These are phyloP conservation scores for Ophiothrix spiculata DNA, from an alignment of 35 echinoderm and acorn worm genomes.

Conservation along the genomic window DNA sequence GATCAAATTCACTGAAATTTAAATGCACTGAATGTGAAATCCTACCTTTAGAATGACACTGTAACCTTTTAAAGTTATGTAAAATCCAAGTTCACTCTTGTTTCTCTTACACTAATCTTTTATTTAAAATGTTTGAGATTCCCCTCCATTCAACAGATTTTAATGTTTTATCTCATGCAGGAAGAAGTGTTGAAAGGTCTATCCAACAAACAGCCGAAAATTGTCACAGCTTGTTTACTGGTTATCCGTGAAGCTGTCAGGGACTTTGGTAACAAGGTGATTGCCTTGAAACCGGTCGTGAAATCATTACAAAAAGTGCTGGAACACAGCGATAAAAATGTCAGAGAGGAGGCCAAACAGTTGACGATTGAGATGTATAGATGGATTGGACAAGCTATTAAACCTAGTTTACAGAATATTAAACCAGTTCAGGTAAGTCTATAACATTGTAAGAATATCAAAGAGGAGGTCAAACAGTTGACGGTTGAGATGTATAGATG, in stretches of 20 bases:
- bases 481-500: slow-evolving; percentile 76
- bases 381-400: slow-evolving; percentile 85
- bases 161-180: slow-evolving; percentile 58
- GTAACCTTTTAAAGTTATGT: too few species aligned
- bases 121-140: too few species aligned
- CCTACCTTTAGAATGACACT: too few species aligned
- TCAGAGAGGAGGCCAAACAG: slow-evolving; percentile 80
- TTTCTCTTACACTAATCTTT: too few species aligned
- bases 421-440: slow-evolving; percentile 84
- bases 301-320: slow-evolving; percentile 67
- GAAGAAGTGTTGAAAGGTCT: slow-evolving; percentile 92
- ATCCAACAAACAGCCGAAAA: slow-evolving; percentile 93
- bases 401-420: slow-evolving; percentile 81
- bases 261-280: slow-evolving; percentile 88
- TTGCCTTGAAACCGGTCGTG: slow-evolving; percentile 79
- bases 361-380: slow-evolving; percentile 72
- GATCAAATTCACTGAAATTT: too few species aligned
- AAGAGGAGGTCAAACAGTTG: slow-evolving; percentile 80
- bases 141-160: too few species aligned
- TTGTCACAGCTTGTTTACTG: slow-evolving; percentile 71
- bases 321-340: slow-evolving; percentile 95
- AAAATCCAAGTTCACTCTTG: too few species aligned
- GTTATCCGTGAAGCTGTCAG: slow-evolving; percentile 65
- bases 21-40: too few species aligned
- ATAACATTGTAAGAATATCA: slow-evolving; percentile 83